A percentile compares a stretch with the other conserved stretches of the same genome.
Evolutionary conservation across 1,140 invertebrate genomes (phyloP).

Genomic region (Lordiphosa mommai): DNA sequence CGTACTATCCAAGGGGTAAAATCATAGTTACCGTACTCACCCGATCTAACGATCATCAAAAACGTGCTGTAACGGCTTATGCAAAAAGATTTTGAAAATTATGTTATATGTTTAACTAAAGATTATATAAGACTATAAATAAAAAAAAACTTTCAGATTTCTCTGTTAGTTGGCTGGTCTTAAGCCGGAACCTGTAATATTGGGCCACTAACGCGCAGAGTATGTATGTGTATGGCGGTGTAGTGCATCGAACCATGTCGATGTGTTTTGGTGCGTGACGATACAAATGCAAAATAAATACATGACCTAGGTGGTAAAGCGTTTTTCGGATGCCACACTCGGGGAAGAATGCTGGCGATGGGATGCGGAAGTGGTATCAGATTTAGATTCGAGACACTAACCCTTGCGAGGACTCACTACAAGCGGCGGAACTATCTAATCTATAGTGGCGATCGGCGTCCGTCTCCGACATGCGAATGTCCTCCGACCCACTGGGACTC

Average conservation of each 20-base stretch:
- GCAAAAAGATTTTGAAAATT: neutral
- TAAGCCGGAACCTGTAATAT: no score
- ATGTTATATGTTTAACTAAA: neutral
- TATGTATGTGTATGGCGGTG: constrained; percentile 1
- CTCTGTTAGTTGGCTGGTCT: no score
- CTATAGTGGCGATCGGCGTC: constrained; percentile 93
- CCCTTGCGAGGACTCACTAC: constrained; percentile 87
- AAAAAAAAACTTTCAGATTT: no score
- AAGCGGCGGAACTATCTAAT: constrained; percentile 89
- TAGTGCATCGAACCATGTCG: neutral
- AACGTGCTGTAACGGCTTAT: no score
- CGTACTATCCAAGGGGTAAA: no score
- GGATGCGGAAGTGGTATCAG: neutral
- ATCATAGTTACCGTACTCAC: no score
- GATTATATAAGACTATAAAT: no score
- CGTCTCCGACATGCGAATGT: constrained; percentile 94
- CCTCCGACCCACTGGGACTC: constrained; percentile 94
- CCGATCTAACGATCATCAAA: no score
- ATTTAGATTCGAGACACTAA: constrained; percentile 78
- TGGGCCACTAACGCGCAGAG: no score
- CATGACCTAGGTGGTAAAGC: constrained; percentile 3
- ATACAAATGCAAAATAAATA: constrained; percentile 17
- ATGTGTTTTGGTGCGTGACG: constrained; percentile 19
- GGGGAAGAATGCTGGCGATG: neutral
- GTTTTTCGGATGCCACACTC: constrained; percentile 2